Evolutionary conservation across 2,113 vertebrate genomes (phyloP).

Genomic region (Coturnix japonica): DNA sequence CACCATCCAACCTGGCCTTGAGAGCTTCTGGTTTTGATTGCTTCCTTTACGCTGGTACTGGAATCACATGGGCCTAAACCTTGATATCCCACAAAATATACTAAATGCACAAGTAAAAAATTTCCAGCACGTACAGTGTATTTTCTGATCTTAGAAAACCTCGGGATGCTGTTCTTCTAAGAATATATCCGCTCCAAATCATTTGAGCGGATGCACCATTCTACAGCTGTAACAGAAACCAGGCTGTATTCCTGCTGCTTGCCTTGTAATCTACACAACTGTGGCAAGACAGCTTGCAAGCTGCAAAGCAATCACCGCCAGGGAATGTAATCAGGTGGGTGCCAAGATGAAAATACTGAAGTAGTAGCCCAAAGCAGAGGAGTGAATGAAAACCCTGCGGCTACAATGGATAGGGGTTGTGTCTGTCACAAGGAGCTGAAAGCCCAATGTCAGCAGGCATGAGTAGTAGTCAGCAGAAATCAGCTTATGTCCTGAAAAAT

Average conservation of each 20-base stretch:
- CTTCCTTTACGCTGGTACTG: not conserved
- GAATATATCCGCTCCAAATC: not conserved
- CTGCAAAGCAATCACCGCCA: not conserved
- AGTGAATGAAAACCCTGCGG: not conserved
- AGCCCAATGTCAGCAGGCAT: fast-evolving
- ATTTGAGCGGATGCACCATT: not conserved
- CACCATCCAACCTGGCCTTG: no score
- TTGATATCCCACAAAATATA: not conserved
- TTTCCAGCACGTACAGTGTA: not conserved
- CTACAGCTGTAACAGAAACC: not conserved
- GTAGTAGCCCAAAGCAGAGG: not conserved
- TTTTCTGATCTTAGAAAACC: not conserved
- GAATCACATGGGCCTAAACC: not conserved
- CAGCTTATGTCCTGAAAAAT: not conserved
- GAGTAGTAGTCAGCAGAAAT: not conserved
- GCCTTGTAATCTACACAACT: not conserved
- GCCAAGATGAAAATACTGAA: not conserved
- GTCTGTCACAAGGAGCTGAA: not conserved
- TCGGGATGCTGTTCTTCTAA: not conserved
- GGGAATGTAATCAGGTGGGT: not conserved
- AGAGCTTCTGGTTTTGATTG: not conserved
- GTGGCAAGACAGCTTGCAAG: not conserved
- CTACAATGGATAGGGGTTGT: not conserved
- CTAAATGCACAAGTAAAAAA: not conserved
- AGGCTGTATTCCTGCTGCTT: not conserved